Evolutionary conservation across 2,113 vertebrate genomes (phyloP), one percentile per base, ranked within the genome.

Genomic region (Probosciger aterrimus): DNA sequence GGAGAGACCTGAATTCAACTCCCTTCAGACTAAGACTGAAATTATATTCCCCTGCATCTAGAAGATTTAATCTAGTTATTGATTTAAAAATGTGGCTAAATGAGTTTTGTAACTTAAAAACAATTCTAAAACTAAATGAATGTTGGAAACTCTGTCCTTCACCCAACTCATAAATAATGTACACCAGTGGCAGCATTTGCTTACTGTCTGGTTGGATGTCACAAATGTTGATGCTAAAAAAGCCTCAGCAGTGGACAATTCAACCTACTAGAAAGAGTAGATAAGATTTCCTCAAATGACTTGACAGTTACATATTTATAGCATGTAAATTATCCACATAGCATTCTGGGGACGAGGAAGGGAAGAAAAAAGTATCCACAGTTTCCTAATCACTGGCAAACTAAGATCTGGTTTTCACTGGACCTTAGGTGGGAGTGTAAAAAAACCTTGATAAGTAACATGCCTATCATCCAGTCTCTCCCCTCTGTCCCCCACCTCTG

Each of bases 311-410:
- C 0, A 3, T 14, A 30, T 76, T 15, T 84, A 14, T 57, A 46
- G 5, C 43, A 39, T 52, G 23, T 68, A 39, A 92, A 59, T 7
- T 13, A 88, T 10, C 39, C 23, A 30, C 4, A 4, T 9, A 49
- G 31, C 4, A 4, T 71, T 63, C 44, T 63, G 7, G 27, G 37
- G 67, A 75, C 16, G 18, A 65, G 31, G 24, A 70, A 74, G 16
- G 33, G 27, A 47, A 90, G 31, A 23, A 74, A 74, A 35, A 59
- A 1, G 1, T 64, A 37, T 11, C 18, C 15, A 64, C 1, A 0
- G 5, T 65, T 63, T 81, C 7, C 33, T 69, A 43, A 52, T 70
- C 31, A 23, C 33, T 57, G 73, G 63, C 3, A 77, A 74, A 64
- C 5, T 69, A 8, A 18, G 44, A 37, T 31, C 22, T 91, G 7